Evolutionary conservation across 2,113 vertebrate species (phyloP), one percentile per base, ranked within the genome.

Genomic region (Xiphophorus hellerii): DNA sequence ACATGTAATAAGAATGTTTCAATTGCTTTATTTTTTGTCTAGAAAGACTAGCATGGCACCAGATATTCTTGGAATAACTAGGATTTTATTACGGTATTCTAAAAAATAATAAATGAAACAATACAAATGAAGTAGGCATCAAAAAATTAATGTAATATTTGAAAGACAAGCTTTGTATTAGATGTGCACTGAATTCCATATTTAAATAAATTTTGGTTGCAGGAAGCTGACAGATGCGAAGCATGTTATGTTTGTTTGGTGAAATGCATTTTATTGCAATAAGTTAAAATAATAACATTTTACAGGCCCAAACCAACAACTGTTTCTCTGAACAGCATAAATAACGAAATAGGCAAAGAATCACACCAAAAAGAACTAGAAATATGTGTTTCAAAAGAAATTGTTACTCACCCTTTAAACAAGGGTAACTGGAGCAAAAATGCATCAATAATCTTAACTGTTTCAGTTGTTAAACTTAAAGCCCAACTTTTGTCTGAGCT

Each of bases 401-500:
- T 28, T 25, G 54, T 64, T 28, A 20, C 6, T 65, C 48, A 42
- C 20, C 17, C n/a, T 72, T 28, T 70, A 78, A 74, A 58, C 10
- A 73, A 10, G 60, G 51, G 31, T 30, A 20, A 69, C 33, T 66
- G 48, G n/a, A 62, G 39, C 37, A 48, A 58, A 11, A 71, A 28
- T 22, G 39, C 51, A 68, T 17, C 62, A 54, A 66, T 30, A 62
- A 42, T 68, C 31, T 78, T 28, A 54, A 65, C 67, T 28, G 35
- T 6, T 61, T n/a, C 28, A 30, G 29, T 74, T 31, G 28, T 58
- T 58, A 1, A 63, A 39, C 76, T 14, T 17, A 54, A 71, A 29
- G 62, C 72, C 67, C 37, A 37, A 20, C 22, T 6, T 72, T 62
- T 70, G 10, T 72, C 66, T 70, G 10, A 82, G 22, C 39, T 65